Evolutionary conservation across 2,797 vertebrate species (phyloP).

Genomic region (Sciurus carolinensis): DNA sequence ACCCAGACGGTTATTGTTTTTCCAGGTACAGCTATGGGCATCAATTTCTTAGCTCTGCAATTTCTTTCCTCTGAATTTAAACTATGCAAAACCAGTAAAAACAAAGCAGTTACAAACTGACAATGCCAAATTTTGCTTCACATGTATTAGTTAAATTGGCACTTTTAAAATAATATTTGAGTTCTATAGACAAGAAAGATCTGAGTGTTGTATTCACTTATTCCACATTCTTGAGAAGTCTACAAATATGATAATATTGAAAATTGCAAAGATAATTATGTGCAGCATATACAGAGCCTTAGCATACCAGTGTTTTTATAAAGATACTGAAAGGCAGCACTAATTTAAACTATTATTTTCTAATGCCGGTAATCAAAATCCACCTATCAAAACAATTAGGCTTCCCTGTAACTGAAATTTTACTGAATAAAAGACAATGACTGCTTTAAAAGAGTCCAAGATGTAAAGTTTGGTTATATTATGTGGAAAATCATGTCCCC

Average conservation of each 20-base stretch:
- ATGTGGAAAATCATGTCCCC: slow-evolving; percentile 11
- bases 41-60: not conserved
- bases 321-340: slow-evolving; percentile 10
- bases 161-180: slow-evolving; percentile 34
- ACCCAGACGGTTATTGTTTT: not conserved
- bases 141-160: not conserved
- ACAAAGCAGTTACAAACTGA: slow-evolving; percentile 41
- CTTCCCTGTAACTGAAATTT: slow-evolving; percentile 39
- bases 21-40: not conserved
- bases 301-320: not conserved
- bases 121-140: not conserved
- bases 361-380: slow-evolving; percentile 12
- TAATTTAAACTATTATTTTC: slow-evolving; percentile 63
- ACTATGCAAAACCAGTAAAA: slow-evolving; percentile 56
- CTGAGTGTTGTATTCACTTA: slow-evolving; percentile 41
- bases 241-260: not conserved
- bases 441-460: slow-evolving; percentile 53
- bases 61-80: slow-evolving; percentile 38
- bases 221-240: slow-evolving; percentile 29
- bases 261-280: slow-evolving; percentile 68
- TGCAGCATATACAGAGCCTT: not conserved
- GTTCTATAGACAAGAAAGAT: slow-evolving; percentile 14
- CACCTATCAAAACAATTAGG: slow-evolving; percentile 47
- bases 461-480: slow-evolving; percentile 37
- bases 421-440: slow-evolving; percentile 58